Base-by-base conservation (phyloP, 2,113 vertebrate species). In the Notothenia coriiceps region DNA sequence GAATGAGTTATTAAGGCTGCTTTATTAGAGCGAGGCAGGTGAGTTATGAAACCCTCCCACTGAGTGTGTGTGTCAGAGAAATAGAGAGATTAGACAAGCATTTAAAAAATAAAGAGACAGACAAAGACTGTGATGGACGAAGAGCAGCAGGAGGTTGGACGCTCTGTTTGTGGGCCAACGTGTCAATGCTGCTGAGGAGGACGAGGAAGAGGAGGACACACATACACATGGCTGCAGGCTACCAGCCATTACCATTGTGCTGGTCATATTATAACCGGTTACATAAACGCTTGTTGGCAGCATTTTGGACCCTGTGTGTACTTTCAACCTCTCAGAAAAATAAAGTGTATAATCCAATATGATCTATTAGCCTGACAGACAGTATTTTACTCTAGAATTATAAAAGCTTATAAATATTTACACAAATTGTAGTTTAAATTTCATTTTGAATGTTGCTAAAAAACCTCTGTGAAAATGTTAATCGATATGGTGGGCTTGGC, bases 111-210 rank as follows among this genome's bases (percentile, higher is more conserved):
- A 9, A 10, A 29, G 6, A 15, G 55, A 56, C n/a, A 80, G 51
- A 47, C 6, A 33, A 40, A 2, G 20, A 61, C 14, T 9, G 70
- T 18, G 47, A 66, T 3, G 25, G n/a, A 78, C 20, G 56, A 20
- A 52, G 74, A 44, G 73, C 40, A 74, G 61, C 11, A 65, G 52
- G 46, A 57, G 71, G 75, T 74, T 20, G 64, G 79, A 74, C 22
- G 9, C 59, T 55, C 43, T 33, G 74, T 87, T 91, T 88, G 74
- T 93, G 87, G 93, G 91, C 85, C 90, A 94, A 91, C 92, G 89
- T 94, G 92, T 93, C 91, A 93, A 76, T 51, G 76, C 79, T 82
- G 73, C 73, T 29, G 66, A 25, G 22, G 74, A 65, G 66, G 67
- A 84, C 51, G 55, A 68, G 5, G 49, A 46, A 10, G 63, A 59